Percentiles rank a stretch among this genome's conserved stretches.
Evolutionary conservation across 2,113 vertebrate species (phyloP).

Genomic region (Herpailurus yagouaroundi): DNA sequence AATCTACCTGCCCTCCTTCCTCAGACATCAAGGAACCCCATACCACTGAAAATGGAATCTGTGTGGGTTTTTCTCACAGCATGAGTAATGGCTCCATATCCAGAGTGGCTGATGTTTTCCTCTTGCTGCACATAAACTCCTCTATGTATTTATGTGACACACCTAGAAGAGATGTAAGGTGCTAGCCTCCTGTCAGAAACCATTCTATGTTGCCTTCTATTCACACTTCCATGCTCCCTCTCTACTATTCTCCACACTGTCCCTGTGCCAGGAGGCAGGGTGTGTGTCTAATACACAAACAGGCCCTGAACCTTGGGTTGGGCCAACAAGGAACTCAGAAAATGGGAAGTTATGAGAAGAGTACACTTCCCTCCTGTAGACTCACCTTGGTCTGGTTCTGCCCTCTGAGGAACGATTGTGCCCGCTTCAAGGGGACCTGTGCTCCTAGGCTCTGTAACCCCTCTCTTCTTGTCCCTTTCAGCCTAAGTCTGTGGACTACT

Average conservation of each 20-base stretch:
- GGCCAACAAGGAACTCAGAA: neutral
- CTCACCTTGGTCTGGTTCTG: neutral
- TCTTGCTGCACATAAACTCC: neutral
- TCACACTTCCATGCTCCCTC: neutral
- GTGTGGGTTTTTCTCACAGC: neutral
- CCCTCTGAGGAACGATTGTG: neutral
- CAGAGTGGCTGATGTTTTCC: neutral
- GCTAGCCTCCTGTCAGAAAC: neutral
- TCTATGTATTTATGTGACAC: neutral
- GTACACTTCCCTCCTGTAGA: neutral
- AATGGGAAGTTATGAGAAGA: neutral
- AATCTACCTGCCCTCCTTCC: neutral
- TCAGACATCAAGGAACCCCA: neutral
- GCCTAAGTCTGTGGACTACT: neutral
- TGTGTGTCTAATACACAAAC: too few relatives aligned
- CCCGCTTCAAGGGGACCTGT: neutral
- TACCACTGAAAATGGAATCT: neutral
- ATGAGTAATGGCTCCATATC: neutral
- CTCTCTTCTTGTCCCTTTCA: neutral
- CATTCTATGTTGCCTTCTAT: neutral
- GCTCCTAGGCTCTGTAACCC: neutral
- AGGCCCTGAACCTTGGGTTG: neutral
- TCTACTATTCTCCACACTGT: neutral
- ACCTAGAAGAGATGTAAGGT: neutral
- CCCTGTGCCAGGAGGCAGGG: neutral